A percentile compares a stretch with the other conserved stretches of the same genome.
phyloP scores from a whole-genome alignment of 1,140 invertebrate genomes.

The Lasioglossum albipes region DNA sequence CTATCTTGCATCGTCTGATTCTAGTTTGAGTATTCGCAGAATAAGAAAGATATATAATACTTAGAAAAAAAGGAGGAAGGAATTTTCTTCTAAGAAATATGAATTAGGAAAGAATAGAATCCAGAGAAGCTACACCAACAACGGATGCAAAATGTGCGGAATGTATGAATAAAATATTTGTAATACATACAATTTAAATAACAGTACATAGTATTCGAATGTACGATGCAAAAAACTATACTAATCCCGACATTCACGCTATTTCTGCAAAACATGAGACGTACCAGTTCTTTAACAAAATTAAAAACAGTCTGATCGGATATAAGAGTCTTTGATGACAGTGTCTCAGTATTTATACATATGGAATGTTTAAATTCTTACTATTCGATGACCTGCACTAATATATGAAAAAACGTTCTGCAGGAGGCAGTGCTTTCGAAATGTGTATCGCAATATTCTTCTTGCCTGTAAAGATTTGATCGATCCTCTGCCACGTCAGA shows the following conservation, averaged over 20 bases:
- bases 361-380: conserved; percentile 61
- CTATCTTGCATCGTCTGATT: neutral
- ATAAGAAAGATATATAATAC: no score
- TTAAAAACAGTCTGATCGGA: conserved; percentile 50
- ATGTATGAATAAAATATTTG: conserved; percentile 49
- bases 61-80: neutral
- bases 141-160: conserved; percentile 40
- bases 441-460: conserved; percentile 48
- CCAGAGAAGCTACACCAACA: neutral
- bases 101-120: neutral
- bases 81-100: neutral
- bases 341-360: conserved; percentile 34
- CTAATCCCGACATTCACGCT: conserved; percentile 18
- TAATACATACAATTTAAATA: conserved; percentile 39
- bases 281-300: conserved; percentile 37
- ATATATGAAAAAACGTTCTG: conserved; percentile 51
- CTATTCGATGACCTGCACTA: conserved; percentile 32
- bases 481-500: conserved; percentile 14
- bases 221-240: conserved; percentile 10
- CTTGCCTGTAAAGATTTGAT: conserved; percentile 30
- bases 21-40: neutral
- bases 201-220: conserved; percentile 16
- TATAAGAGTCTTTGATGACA: conserved; percentile 39
- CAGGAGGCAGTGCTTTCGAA: conserved; percentile 62
- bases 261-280: conserved; percentile 38